Conservation (phyloP, 2,113 vertebrate genomes). For the Oceanodroma tethys region DNA sequence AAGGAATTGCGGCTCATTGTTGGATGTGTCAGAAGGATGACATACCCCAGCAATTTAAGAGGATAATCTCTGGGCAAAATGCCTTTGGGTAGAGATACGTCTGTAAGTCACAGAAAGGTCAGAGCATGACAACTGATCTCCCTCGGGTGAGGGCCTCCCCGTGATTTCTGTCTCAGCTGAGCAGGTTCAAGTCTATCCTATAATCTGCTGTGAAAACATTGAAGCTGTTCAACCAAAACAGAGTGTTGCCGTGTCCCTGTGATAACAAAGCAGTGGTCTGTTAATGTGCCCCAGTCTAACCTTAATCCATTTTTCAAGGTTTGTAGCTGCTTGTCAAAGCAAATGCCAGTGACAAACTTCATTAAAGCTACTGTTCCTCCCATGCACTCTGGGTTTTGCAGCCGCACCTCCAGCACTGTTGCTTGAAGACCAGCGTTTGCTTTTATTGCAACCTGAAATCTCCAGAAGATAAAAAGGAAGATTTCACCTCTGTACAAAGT, state of each 20-base stretch:
- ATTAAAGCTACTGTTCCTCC: background rate
- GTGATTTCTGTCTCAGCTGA: background rate
- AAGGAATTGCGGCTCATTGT: background rate
- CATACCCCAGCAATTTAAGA: background rate
- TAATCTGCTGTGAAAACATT: slow-evolving; percentile 3
- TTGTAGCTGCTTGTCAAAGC: background rate
- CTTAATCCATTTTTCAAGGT: background rate
- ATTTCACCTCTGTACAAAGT: background rate
- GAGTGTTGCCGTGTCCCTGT: background rate
- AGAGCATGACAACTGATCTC: background rate
- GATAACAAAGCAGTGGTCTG: background rate
- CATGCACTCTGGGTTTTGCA: background rate
- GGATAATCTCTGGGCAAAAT: background rate
- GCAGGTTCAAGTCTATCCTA: background rate
- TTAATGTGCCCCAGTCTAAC: background rate
- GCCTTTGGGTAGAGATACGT: background rate
- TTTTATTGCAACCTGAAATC: background rate
- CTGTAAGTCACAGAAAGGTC: slow-evolving; percentile 22
- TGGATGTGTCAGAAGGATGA: background rate
- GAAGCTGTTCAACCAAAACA: background rate
- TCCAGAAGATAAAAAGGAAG: background rate
- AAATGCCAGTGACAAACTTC: background rate
- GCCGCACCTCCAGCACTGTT: background rate
- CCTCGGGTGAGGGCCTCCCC: background rate
- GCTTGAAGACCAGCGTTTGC: background rate